A percentile compares a stretch with the other conserved stretches of the same genome.
Evolutionary conservation across 2,113 vertebrate genomes (phyloP).

Genomic region (Coryphaenoides rupestris): DNA sequence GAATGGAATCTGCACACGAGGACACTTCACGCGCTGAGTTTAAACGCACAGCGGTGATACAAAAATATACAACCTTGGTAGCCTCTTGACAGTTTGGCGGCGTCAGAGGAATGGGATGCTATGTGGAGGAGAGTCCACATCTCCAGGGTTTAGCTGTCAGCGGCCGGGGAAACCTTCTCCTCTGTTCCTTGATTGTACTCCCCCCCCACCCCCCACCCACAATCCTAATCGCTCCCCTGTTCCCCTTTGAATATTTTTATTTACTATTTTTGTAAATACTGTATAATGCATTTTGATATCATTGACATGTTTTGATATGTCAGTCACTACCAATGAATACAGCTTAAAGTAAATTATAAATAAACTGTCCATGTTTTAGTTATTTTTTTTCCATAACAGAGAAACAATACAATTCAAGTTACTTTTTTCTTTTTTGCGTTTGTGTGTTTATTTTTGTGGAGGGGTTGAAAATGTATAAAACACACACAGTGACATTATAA

Average conservation of each 20-base stretch:
- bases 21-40: conserved; percentile 20
- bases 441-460: conserved; percentile 7
- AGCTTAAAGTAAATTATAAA: conserved; percentile 77
- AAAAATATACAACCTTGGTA: conserved; percentile 29
- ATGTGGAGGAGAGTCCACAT: conserved; percentile 35
- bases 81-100: no score
- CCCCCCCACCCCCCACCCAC: conserved; percentile 29
- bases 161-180: conserved; percentile 37
- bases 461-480: conserved; percentile 47
- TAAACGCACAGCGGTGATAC: no score
- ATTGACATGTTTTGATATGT: conserved; percentile 82
- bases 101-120: no score
- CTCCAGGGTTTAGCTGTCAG: conserved; percentile 42
- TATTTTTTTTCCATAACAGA: conserved; percentile 54
- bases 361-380: conserved; percentile 74
- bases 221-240: not conserved
- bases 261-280: conserved; percentile 74
- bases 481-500: conserved; percentile 42
- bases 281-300: conserved; percentile 83
- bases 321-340: conserved; percentile 79
- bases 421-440: conserved; percentile 26
- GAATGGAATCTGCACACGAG: conserved; percentile 52
- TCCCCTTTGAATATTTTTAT: conserved; percentile 19
- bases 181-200: conserved; percentile 38
- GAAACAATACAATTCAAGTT: conserved; percentile 62